Evolutionary conservation across 2,797 vertebrate genomes (phyloP), one percentile per base, ranked within the genome.

Genomic region (Scolopax bukidnonensis): DNA sequence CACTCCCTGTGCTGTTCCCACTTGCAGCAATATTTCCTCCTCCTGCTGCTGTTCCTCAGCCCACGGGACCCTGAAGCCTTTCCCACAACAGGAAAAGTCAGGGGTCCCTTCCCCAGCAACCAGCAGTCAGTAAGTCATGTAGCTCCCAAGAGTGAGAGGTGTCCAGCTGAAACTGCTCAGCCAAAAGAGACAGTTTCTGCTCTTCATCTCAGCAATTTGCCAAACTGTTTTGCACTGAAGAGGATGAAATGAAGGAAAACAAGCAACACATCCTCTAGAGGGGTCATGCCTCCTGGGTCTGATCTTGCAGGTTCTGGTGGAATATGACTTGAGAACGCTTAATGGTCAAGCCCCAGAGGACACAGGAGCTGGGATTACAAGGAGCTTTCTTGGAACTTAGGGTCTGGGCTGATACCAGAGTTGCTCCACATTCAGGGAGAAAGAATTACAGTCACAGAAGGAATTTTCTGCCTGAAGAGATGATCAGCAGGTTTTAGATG

Each of bases 31-130:
- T 19, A 19, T n/a, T 28, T 19, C 54, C 41, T 60, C 54, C 36
- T n/a, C 8, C 36, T 36, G 36, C 2, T 18, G 12, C 27, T 11
- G 6, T 57, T 53, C 36, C 38, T 25, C 9, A 54, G 12, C 13
- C 40, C 48, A 24, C 21, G 27, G 48, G 9, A 10, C 59, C 7
- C 14, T 1, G 16, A 16, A 60, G 5, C 16, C 28, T 65, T 20
- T 14, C 78, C 61, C 61, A 25, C 14, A 14, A 1, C 14, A 16
- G 51, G 41, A 11, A 0, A 0, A 20, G 17, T 5, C 5, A 0
- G 16, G 41, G 12, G 20, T 7, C 16, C 70, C 75, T 50, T 18
- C 9, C 51, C 47, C 76, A 73, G 57, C 45, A 43, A 0, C 13
- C 61, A 23, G 33, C 43, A 9, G 21, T 14, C 4, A 24, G 12